Evolutionary conservation across 2,113 vertebrate species (phyloP).

Genomic region (Bos indicus): DNA sequence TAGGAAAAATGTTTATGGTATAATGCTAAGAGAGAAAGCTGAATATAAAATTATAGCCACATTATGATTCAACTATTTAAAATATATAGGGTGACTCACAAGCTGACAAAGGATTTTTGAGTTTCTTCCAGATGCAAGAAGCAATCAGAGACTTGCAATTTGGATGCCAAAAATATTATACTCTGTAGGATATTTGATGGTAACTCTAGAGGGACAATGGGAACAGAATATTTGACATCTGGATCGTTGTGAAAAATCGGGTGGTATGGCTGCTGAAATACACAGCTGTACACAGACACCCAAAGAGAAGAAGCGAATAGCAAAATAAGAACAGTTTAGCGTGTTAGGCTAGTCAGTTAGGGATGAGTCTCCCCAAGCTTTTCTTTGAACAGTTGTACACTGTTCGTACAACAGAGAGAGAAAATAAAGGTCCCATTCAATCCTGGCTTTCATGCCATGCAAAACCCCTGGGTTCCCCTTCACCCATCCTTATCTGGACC

Average conservation of each 20-base stretch:
- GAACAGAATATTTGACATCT: slow-evolving; percentile 29
- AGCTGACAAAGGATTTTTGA: slow-evolving; percentile 72
- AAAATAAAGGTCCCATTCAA: not conserved
- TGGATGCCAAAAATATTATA: slow-evolving; percentile 64
- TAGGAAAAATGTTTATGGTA: slow-evolving; percentile 44
- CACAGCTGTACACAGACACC: not conserved
- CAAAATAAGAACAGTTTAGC: not conserved
- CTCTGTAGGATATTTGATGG: slow-evolving; percentile 36
- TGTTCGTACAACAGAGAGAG: not conserved
- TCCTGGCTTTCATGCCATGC: not conserved
- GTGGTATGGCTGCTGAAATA: not conserved
- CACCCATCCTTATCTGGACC: not conserved
- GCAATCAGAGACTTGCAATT: slow-evolving; percentile 70
- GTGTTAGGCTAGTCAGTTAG: not conserved
- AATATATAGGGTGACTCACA: slow-evolving; percentile 69
- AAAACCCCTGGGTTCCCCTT: not conserved
- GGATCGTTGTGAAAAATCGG: not conserved
- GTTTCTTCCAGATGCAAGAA: slow-evolving; percentile 70
- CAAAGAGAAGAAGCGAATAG: not conserved
- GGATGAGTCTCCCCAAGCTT: not conserved
- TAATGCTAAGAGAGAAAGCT: slow-evolving; percentile 17
- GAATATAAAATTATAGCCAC: slow-evolving; percentile 55
- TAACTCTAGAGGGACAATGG: slow-evolving; percentile 26
- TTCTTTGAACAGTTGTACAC: not conserved
- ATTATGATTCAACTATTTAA: slow-evolving; percentile 73